Evolutionary conservation across 64 coral and sea anemone genomes (phyloP).

Genomic region (Stylophora pistillata): DNA sequence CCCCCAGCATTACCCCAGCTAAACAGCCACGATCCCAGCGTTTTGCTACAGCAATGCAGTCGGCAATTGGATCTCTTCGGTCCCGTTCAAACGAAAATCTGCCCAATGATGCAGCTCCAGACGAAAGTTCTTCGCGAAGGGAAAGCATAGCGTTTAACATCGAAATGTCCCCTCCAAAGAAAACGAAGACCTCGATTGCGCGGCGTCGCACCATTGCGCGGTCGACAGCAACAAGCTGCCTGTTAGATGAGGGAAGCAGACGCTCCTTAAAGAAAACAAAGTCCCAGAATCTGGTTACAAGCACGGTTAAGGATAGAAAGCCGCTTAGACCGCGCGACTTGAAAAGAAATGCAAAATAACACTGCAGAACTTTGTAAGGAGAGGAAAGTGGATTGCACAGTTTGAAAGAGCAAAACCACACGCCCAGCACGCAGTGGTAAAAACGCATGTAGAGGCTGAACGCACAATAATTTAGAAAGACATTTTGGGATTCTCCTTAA

Average conservation of each 20-base stretch:
- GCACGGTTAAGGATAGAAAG: neutral
- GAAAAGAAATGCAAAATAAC: neutral
- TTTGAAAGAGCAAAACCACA: neutral
- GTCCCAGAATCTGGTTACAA: neutral
- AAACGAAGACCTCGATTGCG: constrained; percentile 1
- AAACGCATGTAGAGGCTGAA: neutral
- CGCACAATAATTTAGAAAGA: neutral
- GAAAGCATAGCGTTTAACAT: constrained; percentile 52
- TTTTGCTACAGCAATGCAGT: constrained; percentile 12
- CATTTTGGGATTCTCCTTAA: neutral
- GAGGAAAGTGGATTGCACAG: neutral
- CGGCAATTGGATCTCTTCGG: constrained; percentile 29
- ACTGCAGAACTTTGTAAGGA: neutral
- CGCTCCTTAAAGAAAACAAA: constrained; percentile 39
- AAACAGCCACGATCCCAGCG: constrained; percentile 40
- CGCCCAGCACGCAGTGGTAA: neutral
- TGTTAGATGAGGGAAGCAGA: constrained; percentile 18
- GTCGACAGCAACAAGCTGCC: constrained; percentile 29
- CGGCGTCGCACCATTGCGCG: constrained; percentile 53
- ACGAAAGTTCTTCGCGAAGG: constrained; percentile 3
- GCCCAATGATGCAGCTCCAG: neutral
- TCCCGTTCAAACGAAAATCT: constrained; percentile 57
- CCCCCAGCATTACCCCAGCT: constrained; percentile 16
- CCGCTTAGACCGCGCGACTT: neutral
- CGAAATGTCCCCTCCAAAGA: constrained; percentile 46